Evolutionary conservation across 2,797 vertebrate genomes (phyloP).

Genomic region (Parauchenoglanis punctatus): DNA sequence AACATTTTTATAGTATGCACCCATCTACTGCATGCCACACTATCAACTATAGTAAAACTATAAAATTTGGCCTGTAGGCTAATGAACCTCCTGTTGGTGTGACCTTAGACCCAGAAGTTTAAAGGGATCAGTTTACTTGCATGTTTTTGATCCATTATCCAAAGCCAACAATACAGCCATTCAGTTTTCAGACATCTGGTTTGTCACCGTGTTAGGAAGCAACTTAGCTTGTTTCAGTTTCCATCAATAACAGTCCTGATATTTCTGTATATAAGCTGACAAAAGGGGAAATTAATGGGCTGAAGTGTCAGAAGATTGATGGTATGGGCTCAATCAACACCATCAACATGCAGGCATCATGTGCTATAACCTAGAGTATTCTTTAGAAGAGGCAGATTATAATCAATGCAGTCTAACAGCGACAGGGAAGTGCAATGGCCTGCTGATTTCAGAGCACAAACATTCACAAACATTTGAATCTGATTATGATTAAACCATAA

Average conservation of each 20-base stretch:
- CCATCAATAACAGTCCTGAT: background rate
- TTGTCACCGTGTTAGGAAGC: background rate
- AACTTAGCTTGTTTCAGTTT: background rate
- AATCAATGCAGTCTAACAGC: background rate
- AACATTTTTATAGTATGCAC: slow-evolving; percentile 5
- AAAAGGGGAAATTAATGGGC: background rate
- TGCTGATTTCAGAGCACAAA: background rate
- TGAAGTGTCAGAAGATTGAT: background rate
- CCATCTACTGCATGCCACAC: background rate
- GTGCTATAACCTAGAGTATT: background rate
- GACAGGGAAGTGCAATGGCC: background rate
- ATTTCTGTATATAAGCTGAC: background rate
- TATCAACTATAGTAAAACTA: background rate
- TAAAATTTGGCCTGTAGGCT: too few species aligned
- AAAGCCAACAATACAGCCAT: slow-evolving; percentile 1
- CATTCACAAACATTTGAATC: background rate
- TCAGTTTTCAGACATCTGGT: background rate
- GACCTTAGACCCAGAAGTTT: background rate
- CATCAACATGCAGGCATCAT: background rate
- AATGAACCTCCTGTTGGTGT: background rate
- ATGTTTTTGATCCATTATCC: background rate
- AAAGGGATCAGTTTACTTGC: background rate
- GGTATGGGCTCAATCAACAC: background rate
- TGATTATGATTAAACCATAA: background rate
- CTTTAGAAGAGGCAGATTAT: background rate